These are phyloP conservation scores for Coracias cyanogaster DNA, from an alignment of 2,797 vertebrate genomes.

Conservation along the genomic window DNA sequence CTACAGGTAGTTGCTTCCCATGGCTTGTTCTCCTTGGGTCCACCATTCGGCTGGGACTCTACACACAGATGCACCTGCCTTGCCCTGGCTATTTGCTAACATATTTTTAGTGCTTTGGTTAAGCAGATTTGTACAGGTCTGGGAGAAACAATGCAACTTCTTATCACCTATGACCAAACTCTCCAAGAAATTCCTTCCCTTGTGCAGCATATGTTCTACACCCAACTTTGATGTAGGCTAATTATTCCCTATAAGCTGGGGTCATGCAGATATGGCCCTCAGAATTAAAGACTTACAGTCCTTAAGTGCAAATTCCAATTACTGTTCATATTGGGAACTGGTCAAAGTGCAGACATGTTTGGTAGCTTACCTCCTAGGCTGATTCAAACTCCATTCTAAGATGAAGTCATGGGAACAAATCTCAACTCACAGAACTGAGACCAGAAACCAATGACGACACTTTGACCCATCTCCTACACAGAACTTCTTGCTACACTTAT, in stretches of 20 bases:
- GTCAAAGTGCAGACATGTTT: background rate
- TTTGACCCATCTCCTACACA: background rate
- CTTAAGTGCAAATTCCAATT: background rate
- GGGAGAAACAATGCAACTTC: background rate
- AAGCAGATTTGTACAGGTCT: background rate
- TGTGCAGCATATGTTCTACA: background rate
- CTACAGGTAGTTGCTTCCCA: background rate
- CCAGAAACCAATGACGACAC: background rate
- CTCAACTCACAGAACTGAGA: background rate
- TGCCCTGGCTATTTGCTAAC: background rate
- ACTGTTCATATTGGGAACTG: background rate
- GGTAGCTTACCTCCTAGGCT: background rate
- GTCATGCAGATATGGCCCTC: background rate
- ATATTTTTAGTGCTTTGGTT: background rate
- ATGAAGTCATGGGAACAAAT: background rate
- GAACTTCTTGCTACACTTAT: background rate
- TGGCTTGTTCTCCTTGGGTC: background rate
- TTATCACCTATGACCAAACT: background rate
- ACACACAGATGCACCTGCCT: background rate
- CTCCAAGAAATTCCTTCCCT: background rate
- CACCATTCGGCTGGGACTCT: background rate
- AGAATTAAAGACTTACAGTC: background rate
- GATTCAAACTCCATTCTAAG: background rate
- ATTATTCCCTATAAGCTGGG: background rate
- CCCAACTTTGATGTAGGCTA: background rate